Evolutionary conservation across 2,888 invertebrate genomes (phyloP), one percentile per base, ranked within the genome.

Genomic region (Tiphia femorata): DNA sequence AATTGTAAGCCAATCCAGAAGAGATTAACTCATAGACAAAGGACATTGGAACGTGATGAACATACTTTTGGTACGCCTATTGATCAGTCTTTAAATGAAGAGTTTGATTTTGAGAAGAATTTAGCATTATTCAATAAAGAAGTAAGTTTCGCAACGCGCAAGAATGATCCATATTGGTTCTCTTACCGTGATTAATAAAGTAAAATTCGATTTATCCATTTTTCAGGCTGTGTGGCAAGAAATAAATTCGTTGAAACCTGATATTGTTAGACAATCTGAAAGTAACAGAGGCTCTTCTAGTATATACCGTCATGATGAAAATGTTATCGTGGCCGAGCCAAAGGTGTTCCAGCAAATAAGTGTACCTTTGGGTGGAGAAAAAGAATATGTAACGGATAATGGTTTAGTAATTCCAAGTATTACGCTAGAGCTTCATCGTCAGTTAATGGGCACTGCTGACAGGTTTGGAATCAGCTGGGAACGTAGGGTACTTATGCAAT

Each of bases 81-180:
- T 7, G 91, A 91, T 66, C 88, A 89, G 49, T 87, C 87, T 47
- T 84, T 87, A 64, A 86, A 85, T 67, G 88, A 91, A 79, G 96
- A 97, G 75, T 97, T 97, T 86, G 96, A 97, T 86, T 96, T 97
- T 87, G 96, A 97, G 81, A 95, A 94, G 64, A 97, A 96, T 86
- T 86, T 96, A 50, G 95, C 95, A 17, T 86, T 97, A 42, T 97
- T 97, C 84, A 92, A 96, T 84, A 96, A 96, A 84, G 84, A 87
- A 79, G 85, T 85, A 62, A 46, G 57, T 42, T 10, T 25, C 14
- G 3, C 2, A 1, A 5, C 21, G 8, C 10, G n/a, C n/a, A n/a
- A n/a, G 14, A 42, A 17, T 19, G 8, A 8, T 46, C 41, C 16
- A 47, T 10, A 6, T 2, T 12, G 16, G 1, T 35, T 21, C 33